Evolutionary conservation across 2,888 invertebrate genomes (phyloP), one percentile per base, ranked within the genome.

Genomic region (Ligdia adustata): DNA sequence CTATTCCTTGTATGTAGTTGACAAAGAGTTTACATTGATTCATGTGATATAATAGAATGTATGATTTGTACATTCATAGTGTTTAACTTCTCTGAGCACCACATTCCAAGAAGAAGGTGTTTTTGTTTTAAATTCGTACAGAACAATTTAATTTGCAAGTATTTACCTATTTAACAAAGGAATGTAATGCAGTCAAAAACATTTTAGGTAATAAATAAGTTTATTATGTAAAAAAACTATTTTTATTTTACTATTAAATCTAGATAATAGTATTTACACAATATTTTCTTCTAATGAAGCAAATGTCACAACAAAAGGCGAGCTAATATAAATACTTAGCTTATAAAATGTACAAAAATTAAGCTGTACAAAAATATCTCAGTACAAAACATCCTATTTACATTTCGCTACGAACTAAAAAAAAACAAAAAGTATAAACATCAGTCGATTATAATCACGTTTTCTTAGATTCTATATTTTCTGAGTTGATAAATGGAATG

Each of bases 181-280:
- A 52, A 44, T 47, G 46, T 35, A 37, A 41, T 42, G 37, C 44
- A 58, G 49, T 49, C 34, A 40, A 51, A 53, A 55, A 55, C 51
- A 50, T 57, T 60, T 65, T 69, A 63, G 61, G 61, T 76, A 89
- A 89, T 89, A 89, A 89, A 89, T 89, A 87, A 72, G 68, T 76
- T 87, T 82, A 78, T 82, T 81, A 72, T 71, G n/a, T n/a, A n/a
- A 72, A 79, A 82, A 76, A 78, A 68, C 55, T 62, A 69, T 53
- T 79, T 78, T 86, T 83, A 84, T 74, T 81, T 72, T 79, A 79
- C 52, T 64, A 45, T 58, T 72, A 68, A 47, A 57, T 50, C 73
- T 79, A n/a, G n/a, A n/a, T n/a, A 79, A 66, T 57, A 62, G 64
- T 83, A 86, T 87, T 72, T 87, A 86, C 83, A 85, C 56, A 73